Percentiles rank a stretch among this genome's conserved stretches.
Evolutionary conservation across 1,140 invertebrate genomes (phyloP).

Genomic region (Hypothenemus hampei): DNA sequence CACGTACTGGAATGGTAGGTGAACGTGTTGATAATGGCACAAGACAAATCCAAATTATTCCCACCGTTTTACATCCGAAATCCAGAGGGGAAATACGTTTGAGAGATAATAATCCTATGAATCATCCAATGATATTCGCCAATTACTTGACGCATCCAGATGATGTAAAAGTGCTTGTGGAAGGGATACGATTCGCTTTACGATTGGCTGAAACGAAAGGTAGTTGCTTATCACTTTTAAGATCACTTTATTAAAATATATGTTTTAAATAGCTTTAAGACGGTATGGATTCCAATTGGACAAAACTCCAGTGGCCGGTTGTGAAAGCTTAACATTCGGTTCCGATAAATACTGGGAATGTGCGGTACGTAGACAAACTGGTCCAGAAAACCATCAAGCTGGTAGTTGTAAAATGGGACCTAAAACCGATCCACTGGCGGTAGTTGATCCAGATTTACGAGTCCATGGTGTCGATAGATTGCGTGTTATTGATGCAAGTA

Average conservation of each 20-base stretch:
- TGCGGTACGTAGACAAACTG: constrained; percentile 66
- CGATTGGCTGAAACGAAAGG: constrained; percentile 63
- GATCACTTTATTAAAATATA: no score
- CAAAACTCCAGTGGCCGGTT: constrained; percentile 64
- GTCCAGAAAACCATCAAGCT: constrained; percentile 80
- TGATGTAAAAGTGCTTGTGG: constrained; percentile 67
- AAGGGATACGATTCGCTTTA: constrained; percentile 74
- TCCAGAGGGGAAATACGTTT: constrained; percentile 73
- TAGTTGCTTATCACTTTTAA: no score
- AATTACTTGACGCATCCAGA: constrained; percentile 69
- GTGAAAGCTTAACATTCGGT: constrained; percentile 66
- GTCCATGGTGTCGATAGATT: constrained; percentile 65
- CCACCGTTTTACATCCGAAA: constrained; percentile 69
- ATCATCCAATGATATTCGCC: constrained; percentile 73
- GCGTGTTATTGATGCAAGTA: constrained; percentile 71
- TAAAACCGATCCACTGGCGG: constrained; percentile 57
- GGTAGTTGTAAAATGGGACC: constrained; percentile 80
- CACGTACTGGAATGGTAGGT: constrained; percentile 77
- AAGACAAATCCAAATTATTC: constrained; percentile 56
- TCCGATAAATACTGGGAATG: constrained; percentile 81
- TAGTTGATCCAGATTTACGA: constrained; percentile 66
- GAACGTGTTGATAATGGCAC: constrained; percentile 62
- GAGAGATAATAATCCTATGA: constrained; percentile 59
- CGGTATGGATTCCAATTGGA: constrained; percentile 63
- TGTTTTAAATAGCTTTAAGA: constrained; percentile 60